phyloP scores from a whole-genome alignment of 2,113 vertebrate genomes.

The Sebastes fasciatus region DNA sequence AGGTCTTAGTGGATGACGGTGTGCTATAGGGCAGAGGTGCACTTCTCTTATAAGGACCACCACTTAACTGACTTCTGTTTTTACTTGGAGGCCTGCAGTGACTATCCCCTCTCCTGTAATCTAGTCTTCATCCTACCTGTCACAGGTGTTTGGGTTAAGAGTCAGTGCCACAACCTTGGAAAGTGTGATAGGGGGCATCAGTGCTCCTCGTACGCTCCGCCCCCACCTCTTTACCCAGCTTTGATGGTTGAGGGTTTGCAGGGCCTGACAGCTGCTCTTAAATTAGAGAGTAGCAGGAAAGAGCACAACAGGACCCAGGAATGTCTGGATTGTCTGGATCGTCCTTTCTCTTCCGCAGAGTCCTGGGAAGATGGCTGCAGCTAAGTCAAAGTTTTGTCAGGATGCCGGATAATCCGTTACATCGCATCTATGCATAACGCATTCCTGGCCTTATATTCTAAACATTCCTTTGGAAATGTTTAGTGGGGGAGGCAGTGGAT shows the following conservation, averaged over 20 bases:
- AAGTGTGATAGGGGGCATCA: constrained; percentile 61
- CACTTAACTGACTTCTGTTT: constrained; percentile 50
- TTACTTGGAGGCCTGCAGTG: constrained; percentile 38
- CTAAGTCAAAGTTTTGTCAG: constrained; percentile 46
- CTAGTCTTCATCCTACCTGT: constrained; percentile 41
- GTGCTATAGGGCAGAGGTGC: not conserved
- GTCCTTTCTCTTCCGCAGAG: constrained; percentile 71
- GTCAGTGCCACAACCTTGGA: constrained; percentile 51
- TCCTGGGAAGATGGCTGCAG: constrained; percentile 75
- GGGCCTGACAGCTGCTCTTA: constrained; percentile 83
- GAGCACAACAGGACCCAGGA: constrained; percentile 74
- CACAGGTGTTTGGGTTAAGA: constrained; percentile 67
- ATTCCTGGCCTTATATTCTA: constrained; percentile 56
- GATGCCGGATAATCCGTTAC: constrained; percentile 58
- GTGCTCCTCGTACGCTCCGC: constrained; percentile 27
- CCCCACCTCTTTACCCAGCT: constrained; percentile 55
- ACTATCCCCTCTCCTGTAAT: constrained; percentile 68
- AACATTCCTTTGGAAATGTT: constrained; percentile 54
- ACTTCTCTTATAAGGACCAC: constrained; percentile 22
- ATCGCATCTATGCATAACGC: constrained; percentile 33
- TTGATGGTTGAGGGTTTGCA: constrained; percentile 81
- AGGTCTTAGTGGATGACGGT: not conserved
- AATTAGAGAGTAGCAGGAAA: constrained; percentile 83
- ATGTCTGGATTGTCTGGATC: constrained; percentile 81
- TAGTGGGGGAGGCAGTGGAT: constrained; percentile 30